Evolutionary conservation across 1,140 invertebrate genomes (phyloP).

Genomic region (Holcopasites calliopsidis): DNA sequence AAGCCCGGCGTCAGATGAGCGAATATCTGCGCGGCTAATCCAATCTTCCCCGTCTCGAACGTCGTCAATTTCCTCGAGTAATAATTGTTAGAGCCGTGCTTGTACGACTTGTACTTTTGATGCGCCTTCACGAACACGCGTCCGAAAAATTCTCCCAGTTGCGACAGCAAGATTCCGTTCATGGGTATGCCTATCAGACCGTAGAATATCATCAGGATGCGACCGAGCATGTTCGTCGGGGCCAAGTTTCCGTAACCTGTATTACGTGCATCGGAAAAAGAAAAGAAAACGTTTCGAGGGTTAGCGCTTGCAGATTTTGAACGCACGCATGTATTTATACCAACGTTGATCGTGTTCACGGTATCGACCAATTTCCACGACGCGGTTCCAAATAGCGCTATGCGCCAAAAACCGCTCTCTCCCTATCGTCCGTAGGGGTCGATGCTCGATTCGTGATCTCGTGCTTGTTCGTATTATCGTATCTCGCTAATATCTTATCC

Average conservation of each 20-base stretch:
- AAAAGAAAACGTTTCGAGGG: too few species aligned
- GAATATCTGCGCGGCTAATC: slow-evolving; percentile 87
- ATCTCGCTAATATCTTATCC: background rate
- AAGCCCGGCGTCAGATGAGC: slow-evolving; percentile 92
- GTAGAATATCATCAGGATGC: slow-evolving; percentile 95
- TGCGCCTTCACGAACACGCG: slow-evolving; percentile 87
- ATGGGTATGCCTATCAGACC: slow-evolving; percentile 96
- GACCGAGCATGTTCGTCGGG: slow-evolving; percentile 89
- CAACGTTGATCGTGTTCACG: too few species aligned
- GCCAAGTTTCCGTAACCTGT: slow-evolving; percentile 93
- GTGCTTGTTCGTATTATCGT: too few species aligned
- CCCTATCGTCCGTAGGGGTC: too few species aligned
- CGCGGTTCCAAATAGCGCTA: too few species aligned
- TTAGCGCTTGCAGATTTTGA: too few species aligned
- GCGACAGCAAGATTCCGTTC: slow-evolving; percentile 91
- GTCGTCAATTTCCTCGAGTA: slow-evolving; percentile 68
- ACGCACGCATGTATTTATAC: too few species aligned
- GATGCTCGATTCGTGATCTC: too few species aligned
- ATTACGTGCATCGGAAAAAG: too few species aligned
- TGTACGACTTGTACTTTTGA: slow-evolving; percentile 87
- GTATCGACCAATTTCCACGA: too few species aligned
- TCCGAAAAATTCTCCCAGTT: slow-evolving; percentile 91
- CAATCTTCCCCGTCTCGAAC: slow-evolving; percentile 83
- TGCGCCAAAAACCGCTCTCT: too few species aligned
- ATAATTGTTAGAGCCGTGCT: slow-evolving; percentile 80